phyloP scores from a whole-genome alignment of 1,140 invertebrate genomes.

The Ditylenchus dipsaci region DNA sequence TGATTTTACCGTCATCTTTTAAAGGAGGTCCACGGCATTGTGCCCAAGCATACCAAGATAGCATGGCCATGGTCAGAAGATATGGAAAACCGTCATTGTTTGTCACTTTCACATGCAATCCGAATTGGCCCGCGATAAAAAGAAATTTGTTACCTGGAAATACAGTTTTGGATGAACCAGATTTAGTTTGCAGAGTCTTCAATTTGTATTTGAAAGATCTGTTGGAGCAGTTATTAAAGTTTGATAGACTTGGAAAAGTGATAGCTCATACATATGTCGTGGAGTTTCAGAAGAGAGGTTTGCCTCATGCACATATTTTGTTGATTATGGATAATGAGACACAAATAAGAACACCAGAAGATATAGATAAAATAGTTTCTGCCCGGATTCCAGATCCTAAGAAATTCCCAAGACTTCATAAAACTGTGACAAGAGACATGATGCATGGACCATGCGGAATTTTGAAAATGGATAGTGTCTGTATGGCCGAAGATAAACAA shows the following conservation, averaged over 20 bases:
- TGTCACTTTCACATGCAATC: too few species aligned
- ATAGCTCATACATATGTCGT: too few species aligned
- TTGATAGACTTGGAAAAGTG: constrained; percentile 52
- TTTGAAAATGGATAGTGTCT: too few species aligned
- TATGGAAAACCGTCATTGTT: constrained; percentile 62
- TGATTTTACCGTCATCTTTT: constrained; percentile 60
- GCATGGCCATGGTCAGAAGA: constrained; percentile 56
- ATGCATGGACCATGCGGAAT: too few species aligned
- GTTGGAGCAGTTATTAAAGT: too few species aligned
- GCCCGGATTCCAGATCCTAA: constrained; percentile 63
- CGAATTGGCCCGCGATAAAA: constrained; percentile 61
- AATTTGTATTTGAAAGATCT: constrained; percentile 61
- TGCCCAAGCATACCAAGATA: too few species aligned
- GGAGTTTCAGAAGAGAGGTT: too few species aligned
- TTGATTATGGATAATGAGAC: constrained; percentile 59
- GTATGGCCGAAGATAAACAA: too few species aligned
- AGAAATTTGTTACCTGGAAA: constrained; percentile 48
- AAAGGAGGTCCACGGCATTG: constrained; percentile 36
- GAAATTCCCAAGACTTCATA: constrained; percentile 58
- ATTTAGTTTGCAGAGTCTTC: too few species aligned
- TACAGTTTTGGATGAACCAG: constrained; percentile 57
- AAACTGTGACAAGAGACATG: too few species aligned
- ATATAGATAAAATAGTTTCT: constrained; percentile 62
- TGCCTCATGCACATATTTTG: constrained; percentile 63
- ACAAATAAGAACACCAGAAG: constrained; percentile 51